Conservation (phyloP, 2,888 invertebrate genomes). For the Merodon equestris region DNA sequence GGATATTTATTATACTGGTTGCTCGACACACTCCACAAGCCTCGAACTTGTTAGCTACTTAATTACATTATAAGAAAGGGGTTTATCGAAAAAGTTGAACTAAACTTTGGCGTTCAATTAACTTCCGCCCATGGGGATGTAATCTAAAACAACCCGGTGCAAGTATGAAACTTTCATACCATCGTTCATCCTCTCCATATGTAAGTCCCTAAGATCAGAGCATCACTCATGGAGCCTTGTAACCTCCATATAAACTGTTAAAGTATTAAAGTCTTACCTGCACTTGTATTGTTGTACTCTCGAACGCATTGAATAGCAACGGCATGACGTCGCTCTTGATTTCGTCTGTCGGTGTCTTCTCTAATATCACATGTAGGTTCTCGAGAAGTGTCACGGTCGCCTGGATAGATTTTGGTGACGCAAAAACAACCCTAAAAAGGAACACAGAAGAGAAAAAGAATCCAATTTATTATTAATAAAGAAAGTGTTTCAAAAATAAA, state of each 20-base stretch:
- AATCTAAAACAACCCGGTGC: too few species aligned
- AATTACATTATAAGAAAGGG: too few species aligned
- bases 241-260: neutral
- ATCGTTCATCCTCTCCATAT: too few species aligned
- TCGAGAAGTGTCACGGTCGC: conserved; percentile 93
- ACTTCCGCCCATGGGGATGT: too few species aligned
- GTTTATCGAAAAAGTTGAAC: too few species aligned
- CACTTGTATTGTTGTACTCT: conserved; percentile 92
- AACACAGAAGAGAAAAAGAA: conserved; percentile 4
- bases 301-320: conserved; percentile 91
- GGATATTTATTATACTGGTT: too few species aligned
- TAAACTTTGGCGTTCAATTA: too few species aligned
- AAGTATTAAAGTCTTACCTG: conserved; percentile 83
- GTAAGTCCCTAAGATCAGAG: too few species aligned
- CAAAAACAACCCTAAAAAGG: conserved; percentile 84
- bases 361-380: conserved; percentile 92
- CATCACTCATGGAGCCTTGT: too few species aligned
- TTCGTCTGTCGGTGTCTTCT: conserved; percentile 90
- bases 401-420: conserved; percentile 88
- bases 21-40: too few species aligned
- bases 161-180: too few species aligned
- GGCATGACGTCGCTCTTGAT: conserved; percentile 90
- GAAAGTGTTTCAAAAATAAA: neutral
- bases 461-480: neutral
- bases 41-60: too few species aligned